Evolutionary conservation across 2,113 vertebrate genomes (phyloP), one percentile per base, ranked within the genome.

Genomic region (Menura novaehollandiae): DNA sequence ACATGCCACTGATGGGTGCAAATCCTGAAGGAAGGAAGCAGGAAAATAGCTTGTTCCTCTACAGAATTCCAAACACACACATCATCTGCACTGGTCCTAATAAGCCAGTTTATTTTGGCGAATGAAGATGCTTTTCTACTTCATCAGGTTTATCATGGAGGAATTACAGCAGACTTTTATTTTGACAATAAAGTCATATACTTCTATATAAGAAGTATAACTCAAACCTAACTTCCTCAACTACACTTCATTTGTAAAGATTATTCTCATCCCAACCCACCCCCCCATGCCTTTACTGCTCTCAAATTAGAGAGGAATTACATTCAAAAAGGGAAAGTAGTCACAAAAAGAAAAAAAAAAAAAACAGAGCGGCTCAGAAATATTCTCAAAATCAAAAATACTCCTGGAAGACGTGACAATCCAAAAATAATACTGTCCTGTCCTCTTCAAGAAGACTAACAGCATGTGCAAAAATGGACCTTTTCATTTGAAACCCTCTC

Each of bases 1-100:
- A 99, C 99, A 99, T 99, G 26, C 99, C 99, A 89, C 99, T 99
- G 97, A 99, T 99, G 12, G 99, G 99, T 33, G 99, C 99, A 91
- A 99, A 99, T 76, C 99, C 99, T 99, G 95, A 43, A 83, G 68
- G 90, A 72, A 93, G 92, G 64, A 95, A 41, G 44, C 49, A 86
- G 74, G 47, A 82, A 37, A 90, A 93, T 4, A 90, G 73, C 35
- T 90, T 78, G 75, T 95, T 74, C 90, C 58, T 89, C 60, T 76
- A 32, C 55, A 93, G 15, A 68, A 81, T 51, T 59, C 26, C 78
- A 69, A 87, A 63, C 3, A 41, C 12, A 22, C 27, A 1, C 5
- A 79, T 81, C 53, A 79, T 56, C 72, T 88, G 43, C 55, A 47
- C 18, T 30, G 58, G 9, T 28, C 58, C 60, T 43, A 90, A 93